Base-by-base conservation (phyloP, 1,140 invertebrate species). In the Schlechtendalia chinensis region DNA sequence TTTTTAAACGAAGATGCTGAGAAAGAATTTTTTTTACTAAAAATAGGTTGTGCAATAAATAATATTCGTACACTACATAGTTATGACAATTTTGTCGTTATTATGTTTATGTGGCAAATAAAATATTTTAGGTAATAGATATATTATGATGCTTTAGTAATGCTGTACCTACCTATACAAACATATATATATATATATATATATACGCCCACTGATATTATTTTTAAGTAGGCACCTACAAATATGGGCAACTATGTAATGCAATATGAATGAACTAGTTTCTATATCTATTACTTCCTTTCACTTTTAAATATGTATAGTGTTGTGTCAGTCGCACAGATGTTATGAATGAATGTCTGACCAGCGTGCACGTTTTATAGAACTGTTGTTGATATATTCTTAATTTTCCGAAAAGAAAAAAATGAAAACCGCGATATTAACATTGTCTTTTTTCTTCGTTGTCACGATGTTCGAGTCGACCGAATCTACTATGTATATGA, bases 261-360 rank as follows among this genome's bases (percentile, higher is more conserved):
- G n/a, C 53, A 56, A 58, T 47, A 79, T 27, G 75, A 79, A 61
- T 63, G 75, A 19, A 45, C 54, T 79, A 61, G 75, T 79, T 79
- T 79, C 75, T 61, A n/a, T 12, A 69, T 22, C 10, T 39, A 12
- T 14, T 17, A 71, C 24, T 63, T 79, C 75, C 75, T 79, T 79
- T 79, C 75, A 79, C 75, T 79, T 79, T 79, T 63, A 53, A 54
- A 54, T 72, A n/a, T n/a, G n/a, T n/a, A 39, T 8, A 54, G 24
- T 27, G 50, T 72, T 54, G 16, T 72, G 10, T 29, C 29, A 53
- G 24, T 53, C 24, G 16, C 1, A 14, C 16, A 72, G 50, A 56
- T 59, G 72, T 77, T 45, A 77, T 77, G 56, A 77, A 77, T 58
- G 32, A 39, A 14, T 22, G 11, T 11, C 19, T 22, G 50, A 39